phyloP scores from a whole-genome alignment of 2,888 invertebrate genomes.

The Chrysolina americana region DNA sequence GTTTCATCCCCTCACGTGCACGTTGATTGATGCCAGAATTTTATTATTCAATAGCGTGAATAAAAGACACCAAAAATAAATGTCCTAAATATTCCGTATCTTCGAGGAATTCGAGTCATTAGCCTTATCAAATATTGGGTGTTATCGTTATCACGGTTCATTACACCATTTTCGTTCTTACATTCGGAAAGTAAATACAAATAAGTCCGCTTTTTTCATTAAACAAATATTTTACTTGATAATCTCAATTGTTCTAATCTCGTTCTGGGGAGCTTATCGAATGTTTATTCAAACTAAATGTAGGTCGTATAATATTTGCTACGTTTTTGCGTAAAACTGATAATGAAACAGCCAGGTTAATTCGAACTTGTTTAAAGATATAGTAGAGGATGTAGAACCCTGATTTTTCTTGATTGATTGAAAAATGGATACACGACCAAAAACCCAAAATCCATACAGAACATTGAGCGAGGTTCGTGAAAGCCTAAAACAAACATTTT shows the following conservation, averaged over 20 bases:
- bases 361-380: neutral
- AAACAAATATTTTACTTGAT: constrained; percentile 12
- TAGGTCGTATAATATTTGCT: constrained; percentile 3
- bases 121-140: constrained; percentile 16
- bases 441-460: too few species aligned
- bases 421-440: too few species aligned
- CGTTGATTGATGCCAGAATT: too few species aligned
- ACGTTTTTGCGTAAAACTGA: constrained; percentile 15
- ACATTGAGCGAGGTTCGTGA: too few species aligned
- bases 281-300: constrained; percentile 4
- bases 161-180: constrained; percentile 14
- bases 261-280: neutral
- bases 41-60: neutral
- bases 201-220: neutral
- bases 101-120: neutral
- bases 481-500: too few species aligned
- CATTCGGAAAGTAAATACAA: constrained; percentile 17
- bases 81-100: neutral
- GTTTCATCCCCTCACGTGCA: too few species aligned
- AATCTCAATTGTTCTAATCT: constrained; percentile 10
- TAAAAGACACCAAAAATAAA: neutral
- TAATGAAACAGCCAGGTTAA: neutral
- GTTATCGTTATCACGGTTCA: constrained; percentile 8
- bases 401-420: too few species aligned
- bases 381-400: too few species aligned